Conservation (phyloP, 2,797 vertebrate species). For the Protosalanx chinensis region DNA sequence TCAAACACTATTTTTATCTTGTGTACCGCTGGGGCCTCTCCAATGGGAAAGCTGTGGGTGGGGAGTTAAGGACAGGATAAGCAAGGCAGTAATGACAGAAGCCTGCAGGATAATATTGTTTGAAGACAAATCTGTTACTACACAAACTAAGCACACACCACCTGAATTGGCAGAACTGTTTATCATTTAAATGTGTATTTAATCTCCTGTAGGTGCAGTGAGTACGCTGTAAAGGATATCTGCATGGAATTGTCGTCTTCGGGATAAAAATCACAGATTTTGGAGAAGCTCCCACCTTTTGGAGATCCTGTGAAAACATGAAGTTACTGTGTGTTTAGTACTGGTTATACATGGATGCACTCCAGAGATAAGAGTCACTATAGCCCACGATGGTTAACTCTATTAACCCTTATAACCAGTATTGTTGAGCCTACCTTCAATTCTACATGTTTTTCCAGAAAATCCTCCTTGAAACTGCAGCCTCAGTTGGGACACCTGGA, state of each 20-base stretch:
- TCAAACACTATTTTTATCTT: conserved; percentile 89
- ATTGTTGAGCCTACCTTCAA: conserved; percentile 80
- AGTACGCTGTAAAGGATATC: conserved; percentile 81
- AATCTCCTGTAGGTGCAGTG: not conserved
- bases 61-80: conserved; percentile 76
- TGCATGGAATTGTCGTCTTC: conserved; percentile 85
- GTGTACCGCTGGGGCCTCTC: conserved; percentile 72
- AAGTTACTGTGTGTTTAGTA: not conserved
- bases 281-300: conserved; percentile 61
- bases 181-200: not conserved
- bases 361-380: too few species aligned
- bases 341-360: too few species aligned
- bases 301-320: conserved; percentile 71
- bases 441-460: conserved; percentile 77
- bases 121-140: conserved; percentile 19
- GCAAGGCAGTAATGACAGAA: conserved; percentile 33
- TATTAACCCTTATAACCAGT: not conserved
- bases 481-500: conserved; percentile 76
- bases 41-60: conserved; percentile 85
- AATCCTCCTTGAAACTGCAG: conserved; percentile 98
- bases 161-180: not conserved
- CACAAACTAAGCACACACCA: not conserved
- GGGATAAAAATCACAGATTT: conserved; percentile 80
- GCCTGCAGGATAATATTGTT: conserved; percentile 52
- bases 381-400: too few species aligned